phyloP scores from a whole-genome alignment of 2,888 invertebrate genomes.

The Quadroppia sp. region DNA sequence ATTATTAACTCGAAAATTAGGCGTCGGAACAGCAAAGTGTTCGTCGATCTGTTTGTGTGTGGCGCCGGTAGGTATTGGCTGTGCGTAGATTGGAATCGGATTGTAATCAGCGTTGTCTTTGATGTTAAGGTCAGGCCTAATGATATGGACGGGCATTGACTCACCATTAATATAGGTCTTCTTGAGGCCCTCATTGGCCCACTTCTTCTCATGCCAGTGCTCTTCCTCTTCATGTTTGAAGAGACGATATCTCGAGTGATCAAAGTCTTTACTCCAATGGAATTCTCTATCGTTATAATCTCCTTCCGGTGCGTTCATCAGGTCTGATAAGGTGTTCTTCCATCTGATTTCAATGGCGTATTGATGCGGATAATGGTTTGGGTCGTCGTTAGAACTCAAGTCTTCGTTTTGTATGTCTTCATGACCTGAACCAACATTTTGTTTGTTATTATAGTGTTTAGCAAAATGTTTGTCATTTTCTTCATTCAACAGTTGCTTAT shows the following conservation, averaged over 20 bases:
- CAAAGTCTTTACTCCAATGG: slow-evolving; percentile 30
- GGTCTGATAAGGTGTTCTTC: no score
- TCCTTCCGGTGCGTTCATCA: slow-evolving; percentile 19
- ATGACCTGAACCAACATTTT: neutral
- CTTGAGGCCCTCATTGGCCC: slow-evolving; percentile 25
- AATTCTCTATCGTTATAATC: neutral
- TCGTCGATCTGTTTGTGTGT: slow-evolving; percentile 21
- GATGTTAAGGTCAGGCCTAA: neutral
- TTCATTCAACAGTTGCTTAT: neutral
- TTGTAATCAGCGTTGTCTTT: neutral
- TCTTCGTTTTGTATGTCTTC: neutral
- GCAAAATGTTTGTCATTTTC: neutral
- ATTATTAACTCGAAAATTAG: slow-evolving; percentile 37
- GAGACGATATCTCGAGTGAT: slow-evolving; percentile 28
- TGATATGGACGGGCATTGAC: neutral
- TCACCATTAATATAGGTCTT: slow-evolving; percentile 16
- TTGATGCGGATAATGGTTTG: slow-evolving; percentile 40
- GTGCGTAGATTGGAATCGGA: slow-evolving; percentile 35
- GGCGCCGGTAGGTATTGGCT: slow-evolving; percentile 25
- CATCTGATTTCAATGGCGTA: slow-evolving; percentile 40
- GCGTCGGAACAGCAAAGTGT: slow-evolving; percentile 40
- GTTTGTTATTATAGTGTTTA: neutral
- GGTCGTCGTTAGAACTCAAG: slow-evolving; percentile 15
- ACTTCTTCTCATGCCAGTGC: slow-evolving; percentile 43
- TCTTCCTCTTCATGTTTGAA: slow-evolving; percentile 42